A percentile compares a stretch with the other conserved stretches of the same genome.
These are phyloP conservation scores for Halichondria panicea DNA, from an alignment of 37 sponge, comb jelly and placozoan genomes.

Conservation along the genomic window DNA sequence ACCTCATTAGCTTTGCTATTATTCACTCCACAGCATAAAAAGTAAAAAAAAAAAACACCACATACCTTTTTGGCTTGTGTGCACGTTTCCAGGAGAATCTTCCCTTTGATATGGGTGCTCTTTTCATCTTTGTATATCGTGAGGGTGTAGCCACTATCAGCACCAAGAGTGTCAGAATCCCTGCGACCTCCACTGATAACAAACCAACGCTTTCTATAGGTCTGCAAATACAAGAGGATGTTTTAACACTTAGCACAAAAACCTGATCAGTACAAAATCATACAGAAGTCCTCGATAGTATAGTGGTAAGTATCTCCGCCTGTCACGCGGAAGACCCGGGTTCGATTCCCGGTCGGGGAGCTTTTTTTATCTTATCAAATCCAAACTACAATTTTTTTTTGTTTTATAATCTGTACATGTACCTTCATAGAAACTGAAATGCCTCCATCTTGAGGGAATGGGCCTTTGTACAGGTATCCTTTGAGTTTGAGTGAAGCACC, in stretches of 20 bases:
- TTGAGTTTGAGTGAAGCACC: constrained; percentile 39
- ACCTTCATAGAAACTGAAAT: constrained; percentile 35
- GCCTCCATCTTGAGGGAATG: constrained; percentile 47
- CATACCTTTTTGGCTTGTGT: constrained; percentile 55
- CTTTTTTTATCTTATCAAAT: too few species aligned
- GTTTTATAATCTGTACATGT: constrained; percentile 1
- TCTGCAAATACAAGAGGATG: background rate
- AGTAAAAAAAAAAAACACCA: background rate
- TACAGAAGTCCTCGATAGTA: too few species aligned
- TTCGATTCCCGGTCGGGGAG: too few species aligned
- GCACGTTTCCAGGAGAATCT: constrained; percentile 55
- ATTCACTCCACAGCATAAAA: background rate
- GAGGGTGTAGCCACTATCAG: constrained; percentile 45
- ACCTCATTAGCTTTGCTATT: background rate
- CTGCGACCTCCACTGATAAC: constrained; percentile 39
- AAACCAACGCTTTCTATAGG: constrained; percentile 56
- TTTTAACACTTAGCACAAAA: too few species aligned
- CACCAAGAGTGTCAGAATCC: too few species aligned
- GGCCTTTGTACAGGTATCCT: constrained; percentile 72
- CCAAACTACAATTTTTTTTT: too few species aligned
- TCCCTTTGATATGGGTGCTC: constrained; percentile 32
- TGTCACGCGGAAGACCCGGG: too few species aligned
- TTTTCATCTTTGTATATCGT: constrained; percentile 65
- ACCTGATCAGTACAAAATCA: too few species aligned
- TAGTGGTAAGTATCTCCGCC: too few species aligned